Evolutionary conservation across 2,113 vertebrate genomes (phyloP).

Genomic region (Suricata suricatta): DNA sequence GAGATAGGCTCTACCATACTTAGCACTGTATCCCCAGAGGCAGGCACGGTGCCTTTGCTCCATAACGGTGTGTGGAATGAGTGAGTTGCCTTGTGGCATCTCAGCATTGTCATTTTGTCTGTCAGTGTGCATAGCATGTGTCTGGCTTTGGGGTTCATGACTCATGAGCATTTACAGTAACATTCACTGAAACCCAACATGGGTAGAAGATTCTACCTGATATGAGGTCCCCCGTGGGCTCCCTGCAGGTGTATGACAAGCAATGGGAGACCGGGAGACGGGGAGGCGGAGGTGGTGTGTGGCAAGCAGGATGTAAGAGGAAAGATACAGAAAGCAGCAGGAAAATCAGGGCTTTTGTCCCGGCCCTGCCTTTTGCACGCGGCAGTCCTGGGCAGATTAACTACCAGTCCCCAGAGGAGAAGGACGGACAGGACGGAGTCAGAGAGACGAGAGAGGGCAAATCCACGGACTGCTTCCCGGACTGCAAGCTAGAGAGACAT

Average conservation of each 20-base stretch:
- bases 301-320: no score
- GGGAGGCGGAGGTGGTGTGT: background rate
- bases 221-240: rapidly evolving
- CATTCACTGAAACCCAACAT: background rate
- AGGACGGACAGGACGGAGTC: no score
- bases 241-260: background rate
- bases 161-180: background rate
- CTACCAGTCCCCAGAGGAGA: background rate
- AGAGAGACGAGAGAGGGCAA: no score
- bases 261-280: background rate
- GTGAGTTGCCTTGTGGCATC: background rate
- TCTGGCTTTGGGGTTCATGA: background rate
- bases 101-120: background rate
- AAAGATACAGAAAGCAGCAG: background rate
- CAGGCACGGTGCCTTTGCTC: background rate
- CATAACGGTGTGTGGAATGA: background rate
- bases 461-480: rapidly evolving
- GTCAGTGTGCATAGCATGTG: background rate
- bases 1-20: background rate
- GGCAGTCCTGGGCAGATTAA: background rate
- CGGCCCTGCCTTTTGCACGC: background rate
- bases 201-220: background rate
- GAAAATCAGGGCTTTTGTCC: background rate
- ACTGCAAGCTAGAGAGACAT: background rate
- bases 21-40: background rate